These are phyloP conservation scores for Emys orbicularis DNA, from an alignment of 2,797 vertebrate species.

Conservation along the genomic window DNA sequence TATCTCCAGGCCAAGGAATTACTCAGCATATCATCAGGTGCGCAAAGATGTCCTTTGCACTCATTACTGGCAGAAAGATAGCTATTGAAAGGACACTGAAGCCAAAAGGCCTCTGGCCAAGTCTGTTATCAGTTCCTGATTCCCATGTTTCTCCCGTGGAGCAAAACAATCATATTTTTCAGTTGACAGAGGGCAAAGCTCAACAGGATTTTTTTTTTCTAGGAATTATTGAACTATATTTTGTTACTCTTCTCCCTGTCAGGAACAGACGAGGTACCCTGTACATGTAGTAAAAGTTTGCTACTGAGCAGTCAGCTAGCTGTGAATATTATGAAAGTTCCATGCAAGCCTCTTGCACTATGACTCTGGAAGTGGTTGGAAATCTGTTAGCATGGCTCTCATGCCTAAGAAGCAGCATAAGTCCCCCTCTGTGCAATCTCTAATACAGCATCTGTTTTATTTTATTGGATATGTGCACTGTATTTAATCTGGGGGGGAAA, in stretches of 20 bases:
- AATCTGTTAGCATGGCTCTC: background rate
- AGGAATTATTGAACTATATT: constrained; percentile 31
- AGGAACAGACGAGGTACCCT: constrained; percentile 45
- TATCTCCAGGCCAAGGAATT: constrained; percentile 68
- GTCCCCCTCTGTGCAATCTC: background rate
- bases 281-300: constrained; percentile 33
- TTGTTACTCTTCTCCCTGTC: constrained; percentile 56
- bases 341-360: background rate
- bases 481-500: background rate
- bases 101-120: constrained; percentile 58
- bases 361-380: background rate
- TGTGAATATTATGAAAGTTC: background rate
- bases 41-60: constrained; percentile 46
- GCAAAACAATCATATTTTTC: constrained; percentile 68
- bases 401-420: background rate
- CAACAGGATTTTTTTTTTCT: constrained; percentile 11
- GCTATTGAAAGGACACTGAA: constrained; percentile 48
- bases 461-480: background rate
- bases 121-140: constrained; percentile 21
- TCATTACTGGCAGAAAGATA: constrained; percentile 52
- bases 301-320: constrained; percentile 40
- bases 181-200: constrained; percentile 60
- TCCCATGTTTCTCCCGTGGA: background rate
- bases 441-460: background rate
- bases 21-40: constrained; percentile 72